phyloP scores from a whole-genome alignment of 2,113 vertebrate species.

The Ptychochromis oligacanthus region DNA sequence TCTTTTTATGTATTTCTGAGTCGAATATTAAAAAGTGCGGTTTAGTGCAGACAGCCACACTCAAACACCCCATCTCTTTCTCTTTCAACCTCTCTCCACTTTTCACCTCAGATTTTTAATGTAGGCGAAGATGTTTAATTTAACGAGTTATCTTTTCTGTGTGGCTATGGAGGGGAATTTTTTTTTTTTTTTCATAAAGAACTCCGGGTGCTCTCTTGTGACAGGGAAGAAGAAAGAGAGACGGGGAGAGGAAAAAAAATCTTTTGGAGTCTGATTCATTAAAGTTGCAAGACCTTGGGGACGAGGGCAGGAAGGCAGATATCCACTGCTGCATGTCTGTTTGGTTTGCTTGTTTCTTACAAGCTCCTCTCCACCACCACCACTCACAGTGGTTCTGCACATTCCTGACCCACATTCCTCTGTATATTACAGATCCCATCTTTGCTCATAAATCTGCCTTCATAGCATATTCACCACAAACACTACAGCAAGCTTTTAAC shows the following conservation, averaged over 20 bases:
- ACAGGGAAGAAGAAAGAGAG: slow-evolving; percentile 9
- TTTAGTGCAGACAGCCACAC: not conserved
- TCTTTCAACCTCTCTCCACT: not conserved
- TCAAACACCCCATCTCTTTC: not conserved
- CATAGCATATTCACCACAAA: slow-evolving; percentile 41
- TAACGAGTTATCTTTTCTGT: slow-evolving; percentile 1
- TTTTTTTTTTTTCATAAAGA: not conserved
- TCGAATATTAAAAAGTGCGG: slow-evolving; percentile 41
- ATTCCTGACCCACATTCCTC: slow-evolving; percentile 69
- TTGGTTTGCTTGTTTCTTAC: slow-evolving; percentile 31
- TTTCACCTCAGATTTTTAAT: not conserved
- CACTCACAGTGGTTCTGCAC: slow-evolving; percentile 57
- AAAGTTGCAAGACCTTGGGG: slow-evolving; percentile 39
- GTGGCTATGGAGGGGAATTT: not conserved
- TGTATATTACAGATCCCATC: slow-evolving; percentile 27
- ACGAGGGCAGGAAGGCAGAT: slow-evolving; percentile 30
- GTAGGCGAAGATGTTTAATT: not conserved
- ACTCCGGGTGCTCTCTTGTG: slow-evolving; percentile 16
- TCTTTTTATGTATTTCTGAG: not conserved
- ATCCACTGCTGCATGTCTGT: slow-evolving; percentile 24
- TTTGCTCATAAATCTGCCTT: slow-evolving; percentile 17
- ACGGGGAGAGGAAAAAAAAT: not conserved
- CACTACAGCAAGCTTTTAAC: slow-evolving; percentile 36
- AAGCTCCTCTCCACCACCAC: slow-evolving; percentile 31
- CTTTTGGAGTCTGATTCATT: slow-evolving; percentile 36